Evolutionary conservation across 2,888 invertebrate genomes (phyloP).

Genomic region (Dynastes tityus): DNA sequence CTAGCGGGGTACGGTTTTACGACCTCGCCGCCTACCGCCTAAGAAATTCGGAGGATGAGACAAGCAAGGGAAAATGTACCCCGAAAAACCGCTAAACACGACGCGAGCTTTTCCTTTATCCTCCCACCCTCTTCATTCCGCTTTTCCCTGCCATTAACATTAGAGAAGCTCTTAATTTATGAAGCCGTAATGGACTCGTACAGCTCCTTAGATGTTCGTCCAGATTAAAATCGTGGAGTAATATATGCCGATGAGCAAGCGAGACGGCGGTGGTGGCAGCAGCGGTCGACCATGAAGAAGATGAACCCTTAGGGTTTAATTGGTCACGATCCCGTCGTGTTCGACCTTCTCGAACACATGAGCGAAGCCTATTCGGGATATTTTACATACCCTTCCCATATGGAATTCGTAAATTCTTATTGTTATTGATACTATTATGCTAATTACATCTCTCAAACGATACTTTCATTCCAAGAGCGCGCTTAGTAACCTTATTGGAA

Average conservation of each 20-base stretch:
- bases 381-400: conserved; percentile 20
- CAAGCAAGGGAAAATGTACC: conserved; percentile 2
- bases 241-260: conserved; percentile 39
- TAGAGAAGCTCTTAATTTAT: conserved; percentile 43
- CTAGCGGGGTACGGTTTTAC: not conserved
- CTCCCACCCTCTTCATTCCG: not conserved
- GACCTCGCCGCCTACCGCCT: not conserved
- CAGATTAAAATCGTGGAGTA: conserved; percentile 37
- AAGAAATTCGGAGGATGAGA: not conserved
- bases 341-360: not conserved
- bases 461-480: not conserved
- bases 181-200: conserved; percentile 37
- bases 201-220: conserved; percentile 41
- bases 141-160: conserved; percentile 23
- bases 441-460: not conserved
- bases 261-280: not conserved
- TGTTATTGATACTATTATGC: conserved; percentile 19
- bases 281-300: conserved; percentile 10
- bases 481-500: conserved; percentile 9
- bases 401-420: conserved; percentile 18
- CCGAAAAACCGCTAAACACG: conserved; percentile 14
- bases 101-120: not conserved
- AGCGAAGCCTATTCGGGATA: not conserved
- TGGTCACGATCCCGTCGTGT: conserved; percentile 22
- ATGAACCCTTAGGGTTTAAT: conserved; percentile 32